Evolutionary conservation across 2,797 vertebrate genomes (phyloP), one percentile per base, ranked within the genome.

Genomic region (Esox lucius): DNA sequence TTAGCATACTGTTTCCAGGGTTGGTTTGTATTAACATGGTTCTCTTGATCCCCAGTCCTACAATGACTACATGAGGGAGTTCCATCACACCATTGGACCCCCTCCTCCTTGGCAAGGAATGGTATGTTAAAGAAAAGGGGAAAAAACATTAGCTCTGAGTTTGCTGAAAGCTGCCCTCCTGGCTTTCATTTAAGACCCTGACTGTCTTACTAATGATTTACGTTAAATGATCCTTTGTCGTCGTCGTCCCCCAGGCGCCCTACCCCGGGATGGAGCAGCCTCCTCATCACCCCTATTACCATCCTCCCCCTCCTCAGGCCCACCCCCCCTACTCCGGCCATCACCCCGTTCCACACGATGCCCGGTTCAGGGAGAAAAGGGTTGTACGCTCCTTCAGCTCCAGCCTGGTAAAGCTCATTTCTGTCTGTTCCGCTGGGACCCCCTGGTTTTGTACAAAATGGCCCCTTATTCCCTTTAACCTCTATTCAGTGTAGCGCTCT

Each of bases 41-140:
- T 26, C 90, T 87, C 90, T 87, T 75, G 83, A 88, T 81, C 93
- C 93, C 85, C 94, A 99, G 98, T 98, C 97, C 65, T 98, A 99
- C 87, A 97, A 97, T 76, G 97, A 99, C 92, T 99, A 98, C 90
- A 96, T 99, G 95, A 95, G 97, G 82, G 97, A 99, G 81, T 98
- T 98, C 83, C 97, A 94, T 72, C 94, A 99, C 91, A 97, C 91
- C 87, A 97, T 99, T 77, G 98, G 98, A 35, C 97, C 97, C 79
- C 97, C 98, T 0, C 94, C 96, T 73, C 96, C 97, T 0, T 99
- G 98, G 98, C 97, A 98, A 91, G 96, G 96, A 89, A 95, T 99
- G 97, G 98, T 98, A 94, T 80, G 94, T 94, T 42, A 11, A 11
- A 59, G 19, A 62, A 12, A 35, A 5, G 5, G 33, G 5, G 33